phyloP scores from a whole-genome alignment of 2,113 vertebrate species.

The Scalopus aquaticus region DNA sequence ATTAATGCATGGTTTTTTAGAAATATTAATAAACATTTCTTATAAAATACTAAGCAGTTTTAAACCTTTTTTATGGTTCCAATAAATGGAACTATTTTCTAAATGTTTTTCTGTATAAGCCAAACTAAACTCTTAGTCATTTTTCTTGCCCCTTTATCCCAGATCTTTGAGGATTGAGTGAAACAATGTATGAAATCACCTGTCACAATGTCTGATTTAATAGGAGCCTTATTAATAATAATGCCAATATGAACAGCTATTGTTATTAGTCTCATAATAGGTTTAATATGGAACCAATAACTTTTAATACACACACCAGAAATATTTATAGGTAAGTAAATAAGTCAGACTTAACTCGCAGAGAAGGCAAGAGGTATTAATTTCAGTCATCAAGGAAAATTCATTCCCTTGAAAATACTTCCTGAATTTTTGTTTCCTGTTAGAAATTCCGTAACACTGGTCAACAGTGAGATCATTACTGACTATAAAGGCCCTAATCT shows the following conservation, averaged over 20 bases:
- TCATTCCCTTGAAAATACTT: background rate
- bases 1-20: background rate
- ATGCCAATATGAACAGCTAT: background rate
- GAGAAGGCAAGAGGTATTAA: background rate
- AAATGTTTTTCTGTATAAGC: background rate
- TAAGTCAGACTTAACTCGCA: background rate
- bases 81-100: background rate
- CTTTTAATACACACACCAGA: background rate
- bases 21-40: background rate
- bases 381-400: background rate
- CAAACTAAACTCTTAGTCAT: background rate
- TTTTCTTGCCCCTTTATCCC: background rate
- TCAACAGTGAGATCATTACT: too few species aligned
- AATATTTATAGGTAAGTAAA: background rate
- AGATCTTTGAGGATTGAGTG: background rate
- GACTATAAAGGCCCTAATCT: too few species aligned
- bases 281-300: background rate
- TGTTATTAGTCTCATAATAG: background rate
- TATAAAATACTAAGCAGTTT: background rate
- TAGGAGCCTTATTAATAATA: background rate
- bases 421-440: background rate
- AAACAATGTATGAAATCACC: background rate
- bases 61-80: background rate
- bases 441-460: background rate
- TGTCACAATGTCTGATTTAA: background rate